Percentiles rank a stretch among this genome's conserved stretches.
phyloP scores from a whole-genome alignment of 2,797 vertebrate species.

The Tangara arthus region DNA sequence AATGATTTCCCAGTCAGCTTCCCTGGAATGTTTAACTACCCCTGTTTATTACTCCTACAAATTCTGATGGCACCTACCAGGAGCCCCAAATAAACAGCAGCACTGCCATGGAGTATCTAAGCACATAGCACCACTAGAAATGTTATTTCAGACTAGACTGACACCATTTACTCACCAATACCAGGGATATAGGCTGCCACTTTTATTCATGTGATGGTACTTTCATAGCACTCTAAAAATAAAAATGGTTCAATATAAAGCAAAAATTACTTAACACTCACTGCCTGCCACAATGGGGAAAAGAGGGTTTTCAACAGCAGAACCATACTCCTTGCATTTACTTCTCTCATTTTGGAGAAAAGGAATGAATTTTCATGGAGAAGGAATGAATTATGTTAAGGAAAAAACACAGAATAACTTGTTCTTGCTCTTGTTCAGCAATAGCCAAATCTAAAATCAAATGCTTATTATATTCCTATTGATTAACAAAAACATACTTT shows the following conservation, averaged over 20 bases:
- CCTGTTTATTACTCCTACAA: background rate
- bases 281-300: background rate
- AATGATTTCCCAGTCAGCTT: background rate
- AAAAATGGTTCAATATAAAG: background rate
- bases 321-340: background rate
- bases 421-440: background rate
- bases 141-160: background rate
- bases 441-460: background rate
- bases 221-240: background rate
- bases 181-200: background rate
- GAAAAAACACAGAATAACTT: background rate
- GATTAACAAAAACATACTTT: background rate
- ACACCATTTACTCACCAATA: background rate
- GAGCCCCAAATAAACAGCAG: background rate
- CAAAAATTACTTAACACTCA: background rate
- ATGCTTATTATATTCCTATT: background rate
- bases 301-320: background rate
- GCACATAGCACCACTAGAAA: background rate
- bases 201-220: background rate
- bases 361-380: background rate
- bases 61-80: background rate
- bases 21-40: background rate
- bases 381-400: background rate
- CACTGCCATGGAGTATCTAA: background rate
- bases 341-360: background rate